Percentiles rank a stretch among this genome's conserved stretches.
Conservation (phyloP, 2,797 vertebrate genomes). For the Gallinago solitaria region DNA sequence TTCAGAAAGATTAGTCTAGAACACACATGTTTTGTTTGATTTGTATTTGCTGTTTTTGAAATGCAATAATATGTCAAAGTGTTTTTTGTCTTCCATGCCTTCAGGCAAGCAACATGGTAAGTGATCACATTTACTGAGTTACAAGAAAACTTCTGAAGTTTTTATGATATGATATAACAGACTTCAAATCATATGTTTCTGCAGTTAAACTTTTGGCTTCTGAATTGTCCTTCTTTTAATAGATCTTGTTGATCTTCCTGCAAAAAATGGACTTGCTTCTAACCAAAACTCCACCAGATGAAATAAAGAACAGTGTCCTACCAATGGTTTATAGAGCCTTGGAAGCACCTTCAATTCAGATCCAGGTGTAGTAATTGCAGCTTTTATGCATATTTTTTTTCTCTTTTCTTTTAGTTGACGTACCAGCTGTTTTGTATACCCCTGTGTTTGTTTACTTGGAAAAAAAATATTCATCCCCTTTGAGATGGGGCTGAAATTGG, state of each 20-base stretch:
- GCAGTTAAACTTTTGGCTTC: neutral
- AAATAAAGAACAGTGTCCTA: slow-evolving; percentile 94
- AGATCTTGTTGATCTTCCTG: slow-evolving; percentile 98
- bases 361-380: slow-evolving; percentile 84
- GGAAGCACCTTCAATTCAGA: slow-evolving; percentile 97
- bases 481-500: neutral
- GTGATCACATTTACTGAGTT: slow-evolving; percentile 77
- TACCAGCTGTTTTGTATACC: neutral
- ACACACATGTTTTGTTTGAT: neutral
- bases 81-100: slow-evolving; percentile 86
- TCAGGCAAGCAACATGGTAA: slow-evolving; percentile 99
- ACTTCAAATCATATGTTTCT: neutral
- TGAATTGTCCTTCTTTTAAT: slow-evolving; percentile 32
- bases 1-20: neutral
- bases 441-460: neutral
- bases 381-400: neutral
- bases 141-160: slow-evolving; percentile 33
- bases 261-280: slow-evolving; percentile 99
- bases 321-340: slow-evolving; percentile 98
- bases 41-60: slow-evolving; percentile 46
- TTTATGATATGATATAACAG: neutral
- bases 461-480: neutral
- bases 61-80: slow-evolving; percentile 68
- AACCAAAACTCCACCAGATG: slow-evolving; percentile 95
- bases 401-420: neutral